Conservation (phyloP, 2,888 invertebrate species). For the Osedax frankpressi region DNA sequence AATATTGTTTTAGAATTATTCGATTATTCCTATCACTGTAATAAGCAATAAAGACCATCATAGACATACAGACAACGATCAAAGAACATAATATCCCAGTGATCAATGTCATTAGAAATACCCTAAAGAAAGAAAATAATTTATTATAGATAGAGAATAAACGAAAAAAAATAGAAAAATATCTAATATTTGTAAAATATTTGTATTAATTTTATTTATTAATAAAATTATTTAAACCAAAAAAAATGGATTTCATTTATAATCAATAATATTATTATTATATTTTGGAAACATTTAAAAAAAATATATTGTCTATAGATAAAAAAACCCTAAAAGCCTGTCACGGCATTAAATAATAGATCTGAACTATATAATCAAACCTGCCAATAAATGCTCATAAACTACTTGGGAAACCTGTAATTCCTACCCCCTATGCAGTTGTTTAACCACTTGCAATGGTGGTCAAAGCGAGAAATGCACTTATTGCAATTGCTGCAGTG, state of each 20-base stretch:
- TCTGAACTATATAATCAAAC: too few species aligned
- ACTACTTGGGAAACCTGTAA: constrained; percentile 53
- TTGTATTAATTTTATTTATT: too few species aligned
- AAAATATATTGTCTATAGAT: too few species aligned
- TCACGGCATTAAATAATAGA: too few species aligned
- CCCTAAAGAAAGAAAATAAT: constrained; percentile 30
- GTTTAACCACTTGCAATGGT: constrained; percentile 97
- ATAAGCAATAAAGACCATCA: constrained; percentile 38
- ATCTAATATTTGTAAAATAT: too few species aligned
- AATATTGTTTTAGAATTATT: constrained; percentile 35
- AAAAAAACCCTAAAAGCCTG: too few species aligned
- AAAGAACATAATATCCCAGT: constrained; percentile 34
- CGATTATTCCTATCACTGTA: constrained; percentile 37
- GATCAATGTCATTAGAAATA: constrained; percentile 38
- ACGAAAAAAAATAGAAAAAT: too few species aligned
- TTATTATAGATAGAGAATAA: too few species aligned
- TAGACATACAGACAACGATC: constrained; percentile 31
- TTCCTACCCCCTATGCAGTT: constrained; percentile 86
- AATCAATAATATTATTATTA: too few species aligned
- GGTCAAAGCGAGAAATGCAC: constrained; percentile 83
- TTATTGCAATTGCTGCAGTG: constrained; percentile 95
- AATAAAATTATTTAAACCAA: too few species aligned
- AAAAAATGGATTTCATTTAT: too few species aligned
- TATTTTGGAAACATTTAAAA: too few species aligned
- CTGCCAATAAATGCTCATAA: not conserved